A percentile compares a stretch with the other conserved stretches of the same genome.
phyloP scores from a whole-genome alignment of 2,797 vertebrate genomes.

The Protonibea diacanthus region DNA sequence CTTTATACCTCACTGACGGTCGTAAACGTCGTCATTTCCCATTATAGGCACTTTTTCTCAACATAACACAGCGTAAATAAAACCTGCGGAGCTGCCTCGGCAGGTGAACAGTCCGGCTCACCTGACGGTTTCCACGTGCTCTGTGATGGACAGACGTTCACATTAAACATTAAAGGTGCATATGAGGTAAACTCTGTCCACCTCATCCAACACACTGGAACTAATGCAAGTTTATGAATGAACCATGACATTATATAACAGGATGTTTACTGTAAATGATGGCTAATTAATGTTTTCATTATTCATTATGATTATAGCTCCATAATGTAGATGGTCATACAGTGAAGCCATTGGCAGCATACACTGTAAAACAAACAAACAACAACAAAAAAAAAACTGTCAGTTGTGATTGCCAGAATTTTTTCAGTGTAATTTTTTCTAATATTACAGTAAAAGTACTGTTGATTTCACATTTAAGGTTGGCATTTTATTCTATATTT shows the following conservation, averaged over 20 bases:
- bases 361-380: too few species aligned
- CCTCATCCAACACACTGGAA: too few species aligned
- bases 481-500: too few species aligned
- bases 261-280: background rate
- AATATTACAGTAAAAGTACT: too few species aligned
- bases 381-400: too few species aligned
- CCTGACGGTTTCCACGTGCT: slow-evolving; percentile 15
- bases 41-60: background rate
- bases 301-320: background rate
- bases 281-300: background rate
- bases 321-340: background rate
- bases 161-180: background rate
- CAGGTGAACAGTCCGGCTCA: slow-evolving; percentile 7
- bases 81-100: background rate
- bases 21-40: background rate
- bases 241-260: background rate
- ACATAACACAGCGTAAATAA: background rate
- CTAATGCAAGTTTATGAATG: background rate
- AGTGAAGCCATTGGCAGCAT: background rate
- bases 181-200: background rate
- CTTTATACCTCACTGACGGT: background rate
- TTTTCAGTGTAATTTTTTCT: too few species aligned
- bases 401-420: too few species aligned
- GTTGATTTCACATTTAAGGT: too few species aligned
- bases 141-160: rapidly evolving